Conservation (phyloP, 2,113 vertebrate genomes). For the Lonchura striata region DNA sequence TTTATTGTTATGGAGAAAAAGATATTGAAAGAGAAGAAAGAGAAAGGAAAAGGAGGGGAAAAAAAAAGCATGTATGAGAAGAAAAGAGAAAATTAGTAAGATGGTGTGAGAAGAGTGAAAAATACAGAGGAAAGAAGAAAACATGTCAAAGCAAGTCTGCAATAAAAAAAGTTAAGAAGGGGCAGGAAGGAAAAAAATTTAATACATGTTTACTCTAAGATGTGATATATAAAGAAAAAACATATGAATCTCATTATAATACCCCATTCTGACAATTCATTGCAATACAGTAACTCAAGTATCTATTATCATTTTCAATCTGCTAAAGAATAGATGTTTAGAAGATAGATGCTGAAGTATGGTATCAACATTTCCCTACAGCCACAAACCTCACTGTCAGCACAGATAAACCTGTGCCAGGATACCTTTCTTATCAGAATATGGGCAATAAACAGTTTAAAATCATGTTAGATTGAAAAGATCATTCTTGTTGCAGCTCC, state of each 20-base stretch:
- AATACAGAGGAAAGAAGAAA: neutral
- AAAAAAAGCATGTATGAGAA: neutral
- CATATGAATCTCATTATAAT: neutral
- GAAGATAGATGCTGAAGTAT: conserved; percentile 22
- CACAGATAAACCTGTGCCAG: conserved; percentile 50
- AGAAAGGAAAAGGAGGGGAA: neutral
- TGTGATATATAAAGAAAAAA: neutral
- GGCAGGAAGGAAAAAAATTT: neutral
- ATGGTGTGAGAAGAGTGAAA: neutral
- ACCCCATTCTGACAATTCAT: neutral
- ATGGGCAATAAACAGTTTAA: conserved; percentile 28
- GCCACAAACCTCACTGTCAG: conserved; percentile 27
- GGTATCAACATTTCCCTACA: conserved; percentile 54
- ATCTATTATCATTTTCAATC: conserved; percentile 20
- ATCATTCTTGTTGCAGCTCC: neutral
- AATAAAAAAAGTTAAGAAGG: neutral
- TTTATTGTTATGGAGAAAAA: neutral
- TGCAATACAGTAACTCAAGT: neutral
- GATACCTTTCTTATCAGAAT: conserved; percentile 62
- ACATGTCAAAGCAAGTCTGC: neutral
- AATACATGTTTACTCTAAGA: neutral
- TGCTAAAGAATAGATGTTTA: conserved; percentile 36
- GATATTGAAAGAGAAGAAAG: neutral
- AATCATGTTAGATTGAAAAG: conserved; percentile 38
- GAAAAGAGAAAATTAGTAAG: neutral